Base-by-base conservation (phyloP, 2,888 invertebrate species). In the Diplolepis rosae region DNA sequence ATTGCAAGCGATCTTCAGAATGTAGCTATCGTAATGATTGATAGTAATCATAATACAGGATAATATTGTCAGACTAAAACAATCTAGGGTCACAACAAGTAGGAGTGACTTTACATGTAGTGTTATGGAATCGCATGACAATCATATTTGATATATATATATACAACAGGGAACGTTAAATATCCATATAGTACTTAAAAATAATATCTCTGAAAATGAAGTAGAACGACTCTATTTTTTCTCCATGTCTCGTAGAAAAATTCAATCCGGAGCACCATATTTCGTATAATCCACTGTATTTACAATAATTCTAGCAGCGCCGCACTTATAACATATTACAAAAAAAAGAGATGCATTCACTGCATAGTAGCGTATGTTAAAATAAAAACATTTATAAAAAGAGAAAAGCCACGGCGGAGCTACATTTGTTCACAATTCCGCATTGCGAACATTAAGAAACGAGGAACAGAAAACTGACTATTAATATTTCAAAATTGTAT, bases 401-500 rank as follows among this genome's bases (percentile, higher is more conserved):
- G 15, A 22, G 13, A 61, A 61, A 61, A 61, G n/a, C 24, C 7
- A 24, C 61, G 30, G 22, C 66, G 52, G 15, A 50, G 54, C 66
- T 70, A 65, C 9, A 7, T 72, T 76, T 73, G 69, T 78, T 78
- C 73, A 78, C 75, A 75, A 79, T 77, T 79, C 79, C 72, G 78
- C 75, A 74, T 79, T 73, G 77, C 76, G 77, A 79, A 78, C 76
- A 76, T 79, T 78, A 77, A 80, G 80, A 86, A 86, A 84, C 85
- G 84, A 88, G 88, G 87, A 88, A 88, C 87, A 88, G 85, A 87
- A 61, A 84, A 87, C 83, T 88, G 88, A 87, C 88, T 88, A 88
- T 87, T 82, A n/a, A 85, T 83, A 83, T 82, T 79, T 82, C 80
- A 83, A 87, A 87, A 88, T 86, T 82, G 82, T 85, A 85, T 85